Base-by-base conservation (phyloP, 2,113 vertebrate genomes). In the Atherinomorus stipes region DNA sequence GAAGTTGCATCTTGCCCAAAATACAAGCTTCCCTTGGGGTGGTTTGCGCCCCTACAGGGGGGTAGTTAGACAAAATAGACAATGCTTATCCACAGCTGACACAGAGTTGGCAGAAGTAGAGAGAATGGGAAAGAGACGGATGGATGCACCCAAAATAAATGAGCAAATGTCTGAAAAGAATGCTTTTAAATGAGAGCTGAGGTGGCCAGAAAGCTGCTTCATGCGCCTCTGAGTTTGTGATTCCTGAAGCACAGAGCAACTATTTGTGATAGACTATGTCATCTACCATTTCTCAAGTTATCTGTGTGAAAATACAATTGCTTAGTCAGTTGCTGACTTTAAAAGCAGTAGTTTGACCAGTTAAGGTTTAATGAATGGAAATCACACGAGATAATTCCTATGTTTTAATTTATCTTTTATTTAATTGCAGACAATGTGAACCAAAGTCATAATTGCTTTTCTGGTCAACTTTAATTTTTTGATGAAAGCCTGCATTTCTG, bases 1-100 rank as follows among this genome's bases (percentile, higher is more conserved):
- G 44, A 80, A 89, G 71, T 80, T 81, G 78, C 50, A 78, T 89
- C 90, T 87, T 89, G 61, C 83, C 83, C 85, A 89, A 77, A 91
- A 91, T 76, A 78, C 83, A 89, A 76, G 79, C 78, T 78, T 88
- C 78, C 80, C 84, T 72, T 54, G 84, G 86, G 88, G 85, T 80
- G 67, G 86, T 81, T 88, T 88, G 76, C 78, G 75, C 74, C 85
- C 82, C 73, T 63, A 40, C 78, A 88, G 85, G 88, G 87, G 89
- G 89, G 84, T 88, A 87, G 76, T 89, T 90, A 84, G 83, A 89
- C 83, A 81, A 85, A 85, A 87, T 87, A 90, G 88, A 90, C 83
- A 91, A 92, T 87, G 86, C 84, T 75, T 85, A 66, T 90, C 81
- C 81, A 62, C 78, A 45, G 67, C 80, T 84, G 78, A 86, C 84